Base-by-base conservation (phyloP, 2,888 invertebrate genomes). In the Phortica magna region DNA sequence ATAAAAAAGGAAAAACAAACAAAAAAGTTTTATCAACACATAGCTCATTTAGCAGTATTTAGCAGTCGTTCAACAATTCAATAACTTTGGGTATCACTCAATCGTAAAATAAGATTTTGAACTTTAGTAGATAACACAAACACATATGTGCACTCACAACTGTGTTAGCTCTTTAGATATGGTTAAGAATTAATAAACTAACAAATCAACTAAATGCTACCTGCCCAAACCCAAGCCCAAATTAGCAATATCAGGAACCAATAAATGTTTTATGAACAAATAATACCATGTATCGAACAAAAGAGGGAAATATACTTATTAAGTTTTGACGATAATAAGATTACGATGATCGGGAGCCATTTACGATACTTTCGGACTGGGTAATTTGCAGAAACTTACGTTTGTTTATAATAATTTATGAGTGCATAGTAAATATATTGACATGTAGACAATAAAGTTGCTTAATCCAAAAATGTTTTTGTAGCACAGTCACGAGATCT, bases 51-150 rank as follows among this genome's bases (percentile, higher is more conserved):
- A 48, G 10, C 48, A 48, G 48, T 48, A 48, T 48, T 48, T 48
- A 48, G 48, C 48, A 12, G 48, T 14, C 48, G 7, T 48, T 48
- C 48, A 14, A 48, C 48, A 48, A 48, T 9, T 14, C 10, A 17
- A 83, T 80, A 83, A 81, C 81, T 83, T 82, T 83, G 78, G 82
- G 87, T 88, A 85, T 88, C 83, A 87, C 73, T 73, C 80, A 88
- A 84, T 88, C 88, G 84, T 88, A 87, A 88, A 87, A 88, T 88
- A 87, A 86, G 88, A 88, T 87, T 87, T 88, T 87, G 81, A 82
- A 88, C 83, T 87, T 85, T 77, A 74, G 67, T 80, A 83, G 88
- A 88, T 87, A 87, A 87, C 83, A 81, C 73, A 74, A 61, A 55
- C 31, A 55, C 55, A 17, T 17, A 55, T 55, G 7, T 12, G 10